Evolutionary conservation across 2,888 invertebrate genomes (phyloP), one percentile per base, ranked within the genome.

Genomic region (Drosophila rellima): DNA sequence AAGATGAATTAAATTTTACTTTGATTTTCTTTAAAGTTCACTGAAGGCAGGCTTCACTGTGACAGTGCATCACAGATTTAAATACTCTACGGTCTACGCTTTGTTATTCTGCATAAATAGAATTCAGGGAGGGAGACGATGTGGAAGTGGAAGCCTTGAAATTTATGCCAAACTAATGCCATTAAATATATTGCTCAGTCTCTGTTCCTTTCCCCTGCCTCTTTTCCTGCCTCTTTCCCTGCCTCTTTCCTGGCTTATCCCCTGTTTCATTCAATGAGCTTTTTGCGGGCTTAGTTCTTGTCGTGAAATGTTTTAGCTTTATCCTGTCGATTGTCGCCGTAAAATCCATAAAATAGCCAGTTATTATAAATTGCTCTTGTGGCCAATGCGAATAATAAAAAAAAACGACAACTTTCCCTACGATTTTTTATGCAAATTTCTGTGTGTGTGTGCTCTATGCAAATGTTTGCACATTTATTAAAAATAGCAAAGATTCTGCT

Each of bases 381-480:
- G 73, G 78, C 54, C 67, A 50, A 40, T 66, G 55, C 31, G 65
- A 77, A 59, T 37, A 66, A 75, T 37, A 64, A 67, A 44, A 29
- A 20, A 26, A 29, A 26, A 20, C 13, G 13, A 45, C 23, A 26
- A 31, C 29, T 61, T 62, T 63, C 11, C 20, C n/a, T 55, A 33
- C 13, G 13, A 5, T 45, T 66, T 61, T 68, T 72, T 76, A 55
- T 74, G 61, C 40, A 45, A 63, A 67, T 55, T 20, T 55, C 39
- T 37, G 1, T 35, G 6, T 60, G 37, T 48, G 23, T 31, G 26
- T 50, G 31, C 69, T 54, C 63, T 77, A 74, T 79, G 70, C 67
- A 87, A 83, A 83, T 83, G 69, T 83, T 86, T 81, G 77, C 57
- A 61, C 75, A 87, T 82, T 87, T 80, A 83, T 84, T 72, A 82